phyloP scores from a whole-genome alignment of 2,113 vertebrate genomes.

The Smithornis capensis region DNA sequence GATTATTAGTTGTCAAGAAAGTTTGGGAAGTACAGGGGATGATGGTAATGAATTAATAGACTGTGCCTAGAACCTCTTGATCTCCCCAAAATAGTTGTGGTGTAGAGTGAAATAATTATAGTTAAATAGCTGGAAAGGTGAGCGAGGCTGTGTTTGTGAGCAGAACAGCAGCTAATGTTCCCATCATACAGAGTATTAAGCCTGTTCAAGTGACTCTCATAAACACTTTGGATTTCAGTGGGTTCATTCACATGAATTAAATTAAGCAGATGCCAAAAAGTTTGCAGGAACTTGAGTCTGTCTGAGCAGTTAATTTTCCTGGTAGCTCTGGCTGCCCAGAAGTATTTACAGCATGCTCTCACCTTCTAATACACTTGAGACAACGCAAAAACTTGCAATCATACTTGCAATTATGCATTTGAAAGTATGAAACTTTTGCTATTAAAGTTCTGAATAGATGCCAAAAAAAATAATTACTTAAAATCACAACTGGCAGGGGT shows the following conservation, averaged over 20 bases:
- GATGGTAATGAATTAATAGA: neutral
- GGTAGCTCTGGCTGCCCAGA: neutral
- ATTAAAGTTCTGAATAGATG: neutral
- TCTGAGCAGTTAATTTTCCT: neutral
- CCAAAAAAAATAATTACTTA: neutral
- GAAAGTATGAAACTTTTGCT: neutral
- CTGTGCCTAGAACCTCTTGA: neutral
- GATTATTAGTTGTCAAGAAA: neutral
- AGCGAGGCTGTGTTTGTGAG: neutral
- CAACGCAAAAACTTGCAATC: neutral
- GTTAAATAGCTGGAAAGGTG: neutral
- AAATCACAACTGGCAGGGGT: neutral
- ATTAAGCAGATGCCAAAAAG: slow-evolving; percentile 13
- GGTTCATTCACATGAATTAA: neutral
- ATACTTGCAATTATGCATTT: neutral
- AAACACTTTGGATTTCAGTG: slow-evolving; percentile 35
- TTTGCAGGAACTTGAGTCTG: neutral
- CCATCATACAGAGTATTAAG: neutral
- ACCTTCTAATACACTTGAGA: neutral
- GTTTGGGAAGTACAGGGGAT: neutral
- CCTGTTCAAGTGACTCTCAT: neutral
- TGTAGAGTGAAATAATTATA: neutral
- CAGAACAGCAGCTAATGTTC: neutral
- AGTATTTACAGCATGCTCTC: neutral
- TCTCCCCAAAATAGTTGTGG: neutral